Base-by-base conservation (phyloP, 2,888 invertebrate genomes). In the Cataglyphis altisquamis region DNA sequence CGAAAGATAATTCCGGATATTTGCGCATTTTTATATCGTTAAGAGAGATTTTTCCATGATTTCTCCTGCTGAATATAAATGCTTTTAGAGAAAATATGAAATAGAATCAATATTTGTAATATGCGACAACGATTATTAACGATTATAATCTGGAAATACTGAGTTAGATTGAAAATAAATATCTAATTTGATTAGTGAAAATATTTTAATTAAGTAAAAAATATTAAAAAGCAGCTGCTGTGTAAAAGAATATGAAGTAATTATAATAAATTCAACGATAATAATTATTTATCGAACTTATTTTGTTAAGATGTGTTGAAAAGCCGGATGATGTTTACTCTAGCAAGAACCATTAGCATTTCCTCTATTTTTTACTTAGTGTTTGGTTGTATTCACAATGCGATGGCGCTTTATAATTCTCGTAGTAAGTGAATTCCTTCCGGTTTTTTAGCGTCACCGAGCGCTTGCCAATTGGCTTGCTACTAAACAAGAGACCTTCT, bases 321-420 rank as follows among this genome's bases (percentile, higher is more conserved):
- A 15, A 3, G 18, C 25, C n/a, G 3, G 25, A 73, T 41, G n/a
- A 57, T 57, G 10, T 18, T 18, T 9, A 3, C 18, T 72, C 18
- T 72, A 57, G 41, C n/a, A 73, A 73, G 25, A 1, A n/a, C 12
- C 41, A 73, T 12, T 60, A 60, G 18, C 41, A 41, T 41, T 73
- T 73, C 15, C 72, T 73, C 41, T 73, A 73, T 73, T 73, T 73
- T 10, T 25, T 52, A 41, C 25, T 9, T 9, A 57, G 25, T 57
- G 55, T 25, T 57, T 21, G 18, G 3, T 36, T 32, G 18, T 62
- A 63, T 10, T 62, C 62, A 36, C 25, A 36, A n/a, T 52, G 57
- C 25, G 57, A 73, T 73, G 29, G 18, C 39, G 57, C 12, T 73
- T 73, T 60, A 73, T 73, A 25, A 73, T 67, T 45, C 5, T 6